A percentile compares a stretch with the other conserved stretches of the same genome.
Evolutionary conservation across 1,140 invertebrate genomes (phyloP).

Genomic region (Anastatus disparis): DNA sequence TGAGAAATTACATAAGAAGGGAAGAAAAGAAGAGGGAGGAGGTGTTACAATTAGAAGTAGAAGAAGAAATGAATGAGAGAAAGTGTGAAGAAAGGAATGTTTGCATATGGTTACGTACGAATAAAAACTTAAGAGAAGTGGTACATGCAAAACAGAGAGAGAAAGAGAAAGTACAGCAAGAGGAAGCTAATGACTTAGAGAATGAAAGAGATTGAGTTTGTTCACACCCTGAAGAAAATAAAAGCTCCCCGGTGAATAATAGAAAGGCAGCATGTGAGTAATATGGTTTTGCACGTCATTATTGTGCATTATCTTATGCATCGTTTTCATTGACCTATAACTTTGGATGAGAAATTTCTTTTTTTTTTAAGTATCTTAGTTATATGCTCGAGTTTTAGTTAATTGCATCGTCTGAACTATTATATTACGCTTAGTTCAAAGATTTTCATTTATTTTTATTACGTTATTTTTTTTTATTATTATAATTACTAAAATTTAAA

Average conservation of each 20-base stretch:
- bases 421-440: no score
- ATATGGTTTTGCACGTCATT: constrained; percentile 17
- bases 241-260: neutral
- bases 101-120: neutral
- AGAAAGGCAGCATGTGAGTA: no score
- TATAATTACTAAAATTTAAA: no score
- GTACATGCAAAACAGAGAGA: neutral
- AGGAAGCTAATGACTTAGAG: constrained; percentile 32
- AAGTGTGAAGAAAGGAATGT: constrained; percentile 2
- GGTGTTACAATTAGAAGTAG: constrained; percentile 40
- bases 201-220: constrained; percentile 28
- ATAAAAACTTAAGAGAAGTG: constrained; percentile 20
- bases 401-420: neutral
- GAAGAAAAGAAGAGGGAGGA: neutral
- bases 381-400: neutral
- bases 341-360: no score
- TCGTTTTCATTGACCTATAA: neutral
- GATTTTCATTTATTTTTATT: neutral
- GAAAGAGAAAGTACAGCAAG: no score
- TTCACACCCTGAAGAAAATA: constrained; percentile 22
- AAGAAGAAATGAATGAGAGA: constrained; percentile 35
- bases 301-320: neutral
- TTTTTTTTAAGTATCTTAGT: neutral
- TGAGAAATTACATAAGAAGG: constrained; percentile 24
- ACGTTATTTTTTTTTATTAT: neutral